A percentile compares a stretch with the other conserved stretches of the same genome.
Conservation (phyloP, 92 coral and sea anemone species). For the Montipora capitata region DNA sequence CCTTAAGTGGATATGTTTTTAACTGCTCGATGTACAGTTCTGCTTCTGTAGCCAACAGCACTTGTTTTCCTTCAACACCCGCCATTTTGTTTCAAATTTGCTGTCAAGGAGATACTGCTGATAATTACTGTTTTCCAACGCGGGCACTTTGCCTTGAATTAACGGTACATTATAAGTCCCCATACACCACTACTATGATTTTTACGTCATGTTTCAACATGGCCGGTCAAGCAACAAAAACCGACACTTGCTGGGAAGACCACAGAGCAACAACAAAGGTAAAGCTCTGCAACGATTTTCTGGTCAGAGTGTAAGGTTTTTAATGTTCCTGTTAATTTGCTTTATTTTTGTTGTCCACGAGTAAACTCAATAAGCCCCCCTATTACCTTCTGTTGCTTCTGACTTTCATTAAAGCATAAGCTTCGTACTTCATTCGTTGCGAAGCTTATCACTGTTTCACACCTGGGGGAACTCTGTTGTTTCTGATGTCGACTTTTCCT, state of each 20-base stretch:
- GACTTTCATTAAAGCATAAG: too few relatives aligned
- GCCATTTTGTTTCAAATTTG: conserved; percentile 76
- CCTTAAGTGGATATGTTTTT: conserved; percentile 77
- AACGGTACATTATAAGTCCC: too few relatives aligned
- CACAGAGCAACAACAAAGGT: conserved; percentile 8
- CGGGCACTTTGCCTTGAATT: conserved; percentile 24
- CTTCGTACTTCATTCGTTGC: too few relatives aligned
- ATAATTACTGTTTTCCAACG: not conserved
- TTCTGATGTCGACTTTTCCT: too few relatives aligned
- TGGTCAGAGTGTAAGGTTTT: not conserved
- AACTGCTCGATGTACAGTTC: conserved; percentile 94
- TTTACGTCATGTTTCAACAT: conserved; percentile 70
- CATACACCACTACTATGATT: too few relatives aligned
- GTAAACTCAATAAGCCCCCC: too few relatives aligned
- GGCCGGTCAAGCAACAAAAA: conserved; percentile 78
- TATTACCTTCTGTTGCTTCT: too few relatives aligned
- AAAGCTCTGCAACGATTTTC: not conserved
- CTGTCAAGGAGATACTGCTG: conserved; percentile 83
- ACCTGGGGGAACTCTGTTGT: too few relatives aligned
- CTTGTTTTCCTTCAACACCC: conserved; percentile 73
- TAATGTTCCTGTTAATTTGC: not conserved
- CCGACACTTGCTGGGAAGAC: not conserved
- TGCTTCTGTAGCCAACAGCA: conserved; percentile 93
- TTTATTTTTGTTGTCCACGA: too few relatives aligned
- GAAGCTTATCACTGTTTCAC: too few relatives aligned